Evolutionary conservation across 2,797 vertebrate genomes (phyloP).

Genomic region (Hafferia zeledoni): DNA sequence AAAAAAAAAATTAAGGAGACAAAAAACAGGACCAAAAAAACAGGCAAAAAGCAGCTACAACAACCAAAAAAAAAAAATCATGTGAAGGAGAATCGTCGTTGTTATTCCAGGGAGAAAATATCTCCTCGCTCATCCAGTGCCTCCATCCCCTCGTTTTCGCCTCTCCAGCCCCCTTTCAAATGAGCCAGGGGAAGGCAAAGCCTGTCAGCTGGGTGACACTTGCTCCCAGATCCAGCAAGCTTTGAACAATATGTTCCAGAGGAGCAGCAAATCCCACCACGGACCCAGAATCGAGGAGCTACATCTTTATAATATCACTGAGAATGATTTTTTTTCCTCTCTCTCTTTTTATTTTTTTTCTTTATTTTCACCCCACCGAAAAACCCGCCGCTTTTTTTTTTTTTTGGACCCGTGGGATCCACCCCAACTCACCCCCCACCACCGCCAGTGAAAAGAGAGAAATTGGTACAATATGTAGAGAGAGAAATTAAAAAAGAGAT

Average conservation of each 20-base stretch:
- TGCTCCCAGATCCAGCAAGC: background rate
- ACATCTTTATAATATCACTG: background rate
- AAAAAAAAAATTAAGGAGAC: no score
- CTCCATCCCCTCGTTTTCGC: conserved; percentile 1
- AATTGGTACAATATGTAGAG: background rate
- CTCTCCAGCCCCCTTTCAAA: conserved; percentile 17
- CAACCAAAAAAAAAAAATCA: background rate
- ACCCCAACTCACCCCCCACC: background rate
- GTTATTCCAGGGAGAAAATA: background rate
- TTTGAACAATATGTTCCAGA: conserved; percentile 22
- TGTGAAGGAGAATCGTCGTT: background rate
- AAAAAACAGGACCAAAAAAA: background rate
- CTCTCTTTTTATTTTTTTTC: background rate
- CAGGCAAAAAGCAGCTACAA: background rate
- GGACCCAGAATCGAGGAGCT: background rate
- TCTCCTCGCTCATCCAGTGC: background rate
- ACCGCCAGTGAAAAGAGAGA: background rate
- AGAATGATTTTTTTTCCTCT: no score
- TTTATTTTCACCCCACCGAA: background rate
- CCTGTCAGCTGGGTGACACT: conserved; percentile 60
- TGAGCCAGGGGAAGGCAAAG: background rate
- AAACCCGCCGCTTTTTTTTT: background rate
- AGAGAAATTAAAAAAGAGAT: conserved; percentile 11
- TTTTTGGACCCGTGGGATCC: background rate
- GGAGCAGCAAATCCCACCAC: background rate